Base-by-base conservation (phyloP, 2,888 invertebrate species). In the Drosophila mayaguana region DNA sequence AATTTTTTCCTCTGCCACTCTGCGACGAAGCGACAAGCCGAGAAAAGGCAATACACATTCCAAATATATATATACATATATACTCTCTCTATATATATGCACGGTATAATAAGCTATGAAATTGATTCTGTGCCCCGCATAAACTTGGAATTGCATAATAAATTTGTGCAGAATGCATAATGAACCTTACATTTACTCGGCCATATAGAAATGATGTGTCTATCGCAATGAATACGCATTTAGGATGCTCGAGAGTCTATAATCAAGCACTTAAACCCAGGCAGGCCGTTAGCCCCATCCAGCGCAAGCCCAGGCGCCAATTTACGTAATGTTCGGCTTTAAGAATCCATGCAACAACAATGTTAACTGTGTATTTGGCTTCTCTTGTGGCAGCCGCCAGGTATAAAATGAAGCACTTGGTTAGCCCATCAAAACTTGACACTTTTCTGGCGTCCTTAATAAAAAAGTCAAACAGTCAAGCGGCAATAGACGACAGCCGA, bases 161-260 rank as follows among this genome's bases (percentile, higher is more conserved):
- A 88, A 84, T 80, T 84, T 80, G 78, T 73, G 80, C 88, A 73
- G 59, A 69, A 75, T 68, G 72, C 86, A 85, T 84, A 88, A 88
- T 88, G 72, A 80, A 70, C 50, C n/a, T 46, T 54, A 55, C 32
- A 65, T 40, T 46, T 46, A 55, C 40, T 61, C 20, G 28, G 25
- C 38, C 45, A 32, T 48, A 59, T 32, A 63, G 45, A 55, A 51
- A 48, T 54, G 43, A 54, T 59, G 48, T 54, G 28, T 43, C 25
- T 40, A 62, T 43, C 22, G 22, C 22, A 57, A 43, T 36, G 25
- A 50, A 55, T 36, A n/a, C 42, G 20, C 63, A 32, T 16, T 50
- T 48, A 6, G 48, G 48, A 9, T 18, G 28, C 46, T 16, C 1
- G 42, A 42, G 36, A 36, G 32, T 28, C 38, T 43, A 55, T 67